A percentile compares a stretch with the other conserved stretches of the same genome.
Conservation (phyloP, 2,888 invertebrate species). For the Vanessa cardui region DNA sequence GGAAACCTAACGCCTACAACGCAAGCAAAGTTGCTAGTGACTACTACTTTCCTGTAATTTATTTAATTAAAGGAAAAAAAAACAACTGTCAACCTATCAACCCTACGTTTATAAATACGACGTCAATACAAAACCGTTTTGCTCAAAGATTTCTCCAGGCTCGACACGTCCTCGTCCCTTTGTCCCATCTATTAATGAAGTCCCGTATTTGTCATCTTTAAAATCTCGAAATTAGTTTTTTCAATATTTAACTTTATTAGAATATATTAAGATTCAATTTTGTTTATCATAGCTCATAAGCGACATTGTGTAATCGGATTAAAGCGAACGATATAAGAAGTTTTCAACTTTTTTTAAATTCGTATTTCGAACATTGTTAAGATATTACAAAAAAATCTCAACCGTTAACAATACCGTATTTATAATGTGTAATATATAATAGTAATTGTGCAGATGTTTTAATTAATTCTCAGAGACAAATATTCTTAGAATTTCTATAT, state of each 20-base stretch:
- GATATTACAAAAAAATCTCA: no score
- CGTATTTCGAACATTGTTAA: not conserved
- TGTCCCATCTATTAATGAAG: constrained; percentile 59
- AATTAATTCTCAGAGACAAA: no score
- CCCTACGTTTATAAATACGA: constrained; percentile 52
- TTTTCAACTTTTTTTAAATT: not conserved
- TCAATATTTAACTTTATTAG: constrained; percentile 19
- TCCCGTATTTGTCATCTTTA: constrained; percentile 51
- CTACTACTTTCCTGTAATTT: no score
- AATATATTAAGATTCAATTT: constrained; percentile 15
- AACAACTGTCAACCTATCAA: constrained; percentile 33
- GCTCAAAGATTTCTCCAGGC: constrained; percentile 54
- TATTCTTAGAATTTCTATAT: no score
- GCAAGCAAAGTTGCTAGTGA: no score
- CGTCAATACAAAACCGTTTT: constrained; percentile 51
- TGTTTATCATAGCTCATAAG: not conserved
- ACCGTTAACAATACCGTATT: no score
- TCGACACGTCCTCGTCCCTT: constrained; percentile 51
- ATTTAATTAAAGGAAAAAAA: not conserved
- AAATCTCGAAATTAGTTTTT: constrained; percentile 17
- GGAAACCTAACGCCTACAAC: no score
- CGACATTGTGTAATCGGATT: constrained; percentile 37
- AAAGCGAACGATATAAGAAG: constrained; percentile 1
- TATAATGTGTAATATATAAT: no score
- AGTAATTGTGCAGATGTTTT: no score